phyloP scores from a whole-genome alignment of 2,888 invertebrate genomes.

The Mythimna albipuncta region DNA sequence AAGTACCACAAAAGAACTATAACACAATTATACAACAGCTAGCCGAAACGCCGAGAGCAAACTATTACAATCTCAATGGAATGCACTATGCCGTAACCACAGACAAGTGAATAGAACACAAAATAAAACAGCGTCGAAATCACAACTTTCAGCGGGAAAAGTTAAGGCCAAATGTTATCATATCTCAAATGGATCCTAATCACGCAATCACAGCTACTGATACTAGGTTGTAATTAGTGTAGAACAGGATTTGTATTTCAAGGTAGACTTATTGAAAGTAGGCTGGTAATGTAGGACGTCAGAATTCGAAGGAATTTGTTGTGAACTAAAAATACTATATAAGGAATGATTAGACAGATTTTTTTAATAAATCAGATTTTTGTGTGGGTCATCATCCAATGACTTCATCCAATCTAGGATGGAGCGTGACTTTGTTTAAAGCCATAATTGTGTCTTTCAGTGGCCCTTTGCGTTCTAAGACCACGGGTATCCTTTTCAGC shows the following conservation, averaged over 20 bases:
- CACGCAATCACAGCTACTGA: slow-evolving; percentile 38
- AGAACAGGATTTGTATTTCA: slow-evolving; percentile 52
- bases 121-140: slow-evolving; percentile 15
- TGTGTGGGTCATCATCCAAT: too few relatives aligned
- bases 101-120: not conserved
- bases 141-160: slow-evolving; percentile 14
- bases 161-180: slow-evolving; percentile 31
- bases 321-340: not conserved
- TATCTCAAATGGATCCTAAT: slow-evolving; percentile 26
- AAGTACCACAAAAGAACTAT: not conserved
- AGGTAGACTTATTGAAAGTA: slow-evolving; percentile 52
- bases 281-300: slow-evolving; percentile 1
- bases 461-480: too few relatives aligned
- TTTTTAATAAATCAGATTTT: not conserved
- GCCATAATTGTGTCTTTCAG: too few relatives aligned
- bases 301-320: slow-evolving; percentile 9
- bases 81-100: slow-evolving; percentile 25
- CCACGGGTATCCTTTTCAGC: too few relatives aligned
- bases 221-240: slow-evolving; percentile 16
- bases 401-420: too few relatives aligned
- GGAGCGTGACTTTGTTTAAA: too few relatives aligned
- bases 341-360: not conserved
- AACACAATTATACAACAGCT: slow-evolving; percentile 17
- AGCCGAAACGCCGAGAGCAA: not conserved
- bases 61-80: slow-evolving; percentile 8